Evolutionary conservation across 1,140 invertebrate species (phyloP).

Genomic region (Aphis gossypii): DNA sequence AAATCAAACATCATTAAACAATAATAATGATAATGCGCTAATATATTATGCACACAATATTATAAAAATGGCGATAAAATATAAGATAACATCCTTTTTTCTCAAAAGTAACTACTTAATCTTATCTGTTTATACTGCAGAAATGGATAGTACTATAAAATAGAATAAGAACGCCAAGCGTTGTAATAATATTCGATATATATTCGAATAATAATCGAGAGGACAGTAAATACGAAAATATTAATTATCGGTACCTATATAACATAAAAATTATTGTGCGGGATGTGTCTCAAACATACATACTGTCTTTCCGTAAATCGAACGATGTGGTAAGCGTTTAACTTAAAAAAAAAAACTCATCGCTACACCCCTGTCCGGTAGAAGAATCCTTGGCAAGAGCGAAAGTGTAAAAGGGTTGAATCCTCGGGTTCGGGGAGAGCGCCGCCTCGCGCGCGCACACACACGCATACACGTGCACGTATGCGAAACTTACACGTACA

Average conservation of each 20-base stretch:
- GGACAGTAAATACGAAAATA: background rate
- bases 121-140: background rate
- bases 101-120: background rate
- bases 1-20: background rate
- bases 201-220: background rate
- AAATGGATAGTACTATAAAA: background rate
- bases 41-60: background rate
- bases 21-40: background rate
- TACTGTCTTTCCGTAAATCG: background rate
- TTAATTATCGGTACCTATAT: background rate
- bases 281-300: background rate
- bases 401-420: conserved; percentile 28
- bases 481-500: background rate
- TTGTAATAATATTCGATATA: too few species aligned
- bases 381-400: background rate
- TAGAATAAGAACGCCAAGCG: background rate
- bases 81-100: background rate
- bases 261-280: background rate
- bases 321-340: background rate
- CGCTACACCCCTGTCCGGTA: too few species aligned
- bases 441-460: background rate
- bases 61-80: background rate
- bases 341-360: background rate
- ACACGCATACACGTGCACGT: background rate
- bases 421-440: background rate